Evolutionary conservation across 2,888 invertebrate genomes (phyloP), one percentile per base, ranked within the genome.

Genomic region (Malacosoma neustria): DNA sequence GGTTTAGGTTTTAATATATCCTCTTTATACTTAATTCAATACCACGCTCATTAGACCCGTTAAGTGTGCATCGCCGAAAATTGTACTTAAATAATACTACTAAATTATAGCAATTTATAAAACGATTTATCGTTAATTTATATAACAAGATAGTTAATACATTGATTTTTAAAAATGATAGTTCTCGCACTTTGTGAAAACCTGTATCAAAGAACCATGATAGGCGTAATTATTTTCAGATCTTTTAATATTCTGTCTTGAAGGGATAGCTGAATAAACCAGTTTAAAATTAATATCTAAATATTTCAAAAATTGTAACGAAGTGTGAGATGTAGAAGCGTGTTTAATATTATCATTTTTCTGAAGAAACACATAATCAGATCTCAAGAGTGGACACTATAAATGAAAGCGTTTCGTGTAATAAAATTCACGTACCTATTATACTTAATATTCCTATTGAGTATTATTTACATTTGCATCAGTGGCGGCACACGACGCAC

Each of bases 401-500:
- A 55, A 57, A 57, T 44, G 45, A 54, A 57, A 54, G 48, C 46
- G 43, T 53, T 64, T 50, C n/a, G n/a, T n/a, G n/a, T n/a, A n/a
- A n/a, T 48, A 51, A 54, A 55, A 59, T 59, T 54, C 51, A 46
- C 42, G 42, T n/a, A 9, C 22, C 41, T 48, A 43, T 36, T 12
- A 34, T 30, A 49, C 49, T 74, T 72, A 44, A 48, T 68, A 77
- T 76, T 69, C 75, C 64, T 49, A 45, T 48, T 42, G 62, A 53
- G 54, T 54, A 58, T 50, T 57, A 57, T 45, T 53, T 49, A 53
- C 56, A 67, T 66, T 68, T 54, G 54, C 63, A 70, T 62, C 61
- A 52, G 53, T 54, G 52, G 59, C 56, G 72, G 82, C 82, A 82
- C 82, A 79, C 81, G 82, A 73, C 82, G 41, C 79, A 81, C 81